Base-by-base conservation (phyloP, 2,888 invertebrate genomes). In the Blastobasis adustella region DNA sequence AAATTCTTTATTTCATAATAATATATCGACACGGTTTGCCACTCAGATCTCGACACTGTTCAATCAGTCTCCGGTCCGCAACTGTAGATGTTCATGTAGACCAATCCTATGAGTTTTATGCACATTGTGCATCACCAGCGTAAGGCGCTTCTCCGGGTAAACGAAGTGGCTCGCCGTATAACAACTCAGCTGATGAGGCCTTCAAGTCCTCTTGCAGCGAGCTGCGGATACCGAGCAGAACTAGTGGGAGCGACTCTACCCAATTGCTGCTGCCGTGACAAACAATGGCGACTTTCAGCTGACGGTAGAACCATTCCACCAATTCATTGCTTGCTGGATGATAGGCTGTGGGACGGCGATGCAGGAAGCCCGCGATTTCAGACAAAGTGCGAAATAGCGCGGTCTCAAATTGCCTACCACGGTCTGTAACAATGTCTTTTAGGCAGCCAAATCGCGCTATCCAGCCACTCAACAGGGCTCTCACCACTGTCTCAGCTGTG, bases 401-500 rank as follows among this genome's bases (percentile, higher is more conserved):
- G 5, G 47, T 41, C 23, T 49, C 49, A n/a, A 49, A 49, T 57
- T 80, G 76, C 1, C 73, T 47, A 41, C 81, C 76, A 46, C 75
- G 75, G 37, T 76, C 67, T n/a, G 73, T 70, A 47, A 74, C 78
- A 4, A 71, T 72, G 4, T 47, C 51, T 44, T 42, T 39, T 1
- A 66, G 66, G 39, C 61, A 61, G 5, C 65, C 66, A 45, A 63
- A 63, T 4, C 66, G 51, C 2, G 62, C 41, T 5, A 66, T 58
- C 67, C 67, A 68, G 0, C 55, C 53, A 6, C 51, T 50, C 0
- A 60, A 1, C 5, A 86, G 63, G 3, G 72, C 66, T n/a, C 54
- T 49, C 1, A 74, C 76, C 2, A 73, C 69, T 0, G 73, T 71
- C 50, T 70, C 71, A 0, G 77, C 79, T 0, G 73, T 71, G n/a